Conservation (phyloP, 53 echinoderm and acorn worm genomes). For the Zoroaster sp. region DNA sequence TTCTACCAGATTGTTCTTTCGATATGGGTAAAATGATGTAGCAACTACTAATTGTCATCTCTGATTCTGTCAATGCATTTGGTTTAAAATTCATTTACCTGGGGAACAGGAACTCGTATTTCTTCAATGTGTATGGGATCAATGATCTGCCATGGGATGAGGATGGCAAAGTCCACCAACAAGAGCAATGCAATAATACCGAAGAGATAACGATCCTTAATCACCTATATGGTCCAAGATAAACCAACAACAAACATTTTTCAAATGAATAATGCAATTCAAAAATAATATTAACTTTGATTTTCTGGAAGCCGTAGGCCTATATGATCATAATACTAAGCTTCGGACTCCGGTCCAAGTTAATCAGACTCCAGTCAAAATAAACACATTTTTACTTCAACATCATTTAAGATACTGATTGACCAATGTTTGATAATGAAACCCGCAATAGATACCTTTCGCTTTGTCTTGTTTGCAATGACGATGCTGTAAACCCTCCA, state of each 20-base stretch:
- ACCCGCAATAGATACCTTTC: slow-evolving; percentile 61
- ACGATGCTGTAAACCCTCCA: slow-evolving; percentile 82
- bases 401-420: no score
- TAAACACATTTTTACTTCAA: no score
- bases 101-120: slow-evolving; percentile 32
- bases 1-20: no score
- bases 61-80: neutral
- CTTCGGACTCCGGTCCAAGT: no score
- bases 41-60: no score
- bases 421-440: no score
- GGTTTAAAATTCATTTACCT: slow-evolving; percentile 24
- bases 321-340: no score
- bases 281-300: no score
- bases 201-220: slow-evolving; percentile 66
- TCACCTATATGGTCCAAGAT: slow-evolving; percentile 38
- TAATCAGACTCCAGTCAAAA: no score
- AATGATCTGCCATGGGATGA: slow-evolving; percentile 60
- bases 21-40: no score
- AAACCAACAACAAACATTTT: neutral
- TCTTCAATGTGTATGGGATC: slow-evolving; percentile 56
- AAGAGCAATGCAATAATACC: slow-evolving; percentile 65
- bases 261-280: no score
- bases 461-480: slow-evolving; percentile 68
- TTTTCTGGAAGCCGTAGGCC: no score
- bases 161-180: slow-evolving; percentile 61